Percentiles rank a stretch among this genome's conserved stretches.
These are phyloP conservation scores for Turnix velox DNA, from an alignment of 2,113 vertebrate species.

Conservation along the genomic window DNA sequence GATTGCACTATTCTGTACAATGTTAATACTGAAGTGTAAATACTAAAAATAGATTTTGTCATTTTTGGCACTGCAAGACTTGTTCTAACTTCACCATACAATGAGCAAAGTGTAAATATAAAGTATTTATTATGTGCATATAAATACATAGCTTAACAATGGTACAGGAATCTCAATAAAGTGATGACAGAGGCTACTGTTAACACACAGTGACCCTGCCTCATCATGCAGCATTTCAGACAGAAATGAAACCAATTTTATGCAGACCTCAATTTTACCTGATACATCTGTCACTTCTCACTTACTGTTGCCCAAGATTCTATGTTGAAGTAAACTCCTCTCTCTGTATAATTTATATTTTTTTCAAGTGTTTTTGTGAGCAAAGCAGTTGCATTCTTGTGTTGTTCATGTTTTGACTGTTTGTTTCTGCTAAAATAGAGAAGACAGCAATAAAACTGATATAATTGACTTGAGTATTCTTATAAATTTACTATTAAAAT, in stretches of 20 bases:
- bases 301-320: slow-evolving; percentile 71
- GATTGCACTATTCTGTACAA: neutral
- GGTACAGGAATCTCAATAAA: neutral
- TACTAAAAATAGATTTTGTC: neutral
- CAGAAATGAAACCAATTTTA: neutral
- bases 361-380: neutral
- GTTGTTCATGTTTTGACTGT: slow-evolving; percentile 11
- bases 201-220: neutral
- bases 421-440: slow-evolving; percentile 37
- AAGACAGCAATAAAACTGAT: neutral
- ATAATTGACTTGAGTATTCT: neutral
- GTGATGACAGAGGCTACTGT: neutral
- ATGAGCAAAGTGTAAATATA: neutral
- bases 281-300: neutral
- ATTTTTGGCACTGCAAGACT: neutral
- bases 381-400: slow-evolving; percentile 29
- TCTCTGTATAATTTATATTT: slow-evolving; percentile 60
- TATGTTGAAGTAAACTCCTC: slow-evolving; percentile 70
- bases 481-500: no score
- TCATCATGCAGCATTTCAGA: neutral
- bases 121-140: neutral
- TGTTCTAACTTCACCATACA: neutral
- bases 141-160: neutral
- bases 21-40: neutral
- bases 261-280: neutral